A percentile compares a stretch with the other conserved stretches of the same genome.
phyloP scores from a whole-genome alignment of 2,113 vertebrate genomes.

The Halichoerus grypus region DNA sequence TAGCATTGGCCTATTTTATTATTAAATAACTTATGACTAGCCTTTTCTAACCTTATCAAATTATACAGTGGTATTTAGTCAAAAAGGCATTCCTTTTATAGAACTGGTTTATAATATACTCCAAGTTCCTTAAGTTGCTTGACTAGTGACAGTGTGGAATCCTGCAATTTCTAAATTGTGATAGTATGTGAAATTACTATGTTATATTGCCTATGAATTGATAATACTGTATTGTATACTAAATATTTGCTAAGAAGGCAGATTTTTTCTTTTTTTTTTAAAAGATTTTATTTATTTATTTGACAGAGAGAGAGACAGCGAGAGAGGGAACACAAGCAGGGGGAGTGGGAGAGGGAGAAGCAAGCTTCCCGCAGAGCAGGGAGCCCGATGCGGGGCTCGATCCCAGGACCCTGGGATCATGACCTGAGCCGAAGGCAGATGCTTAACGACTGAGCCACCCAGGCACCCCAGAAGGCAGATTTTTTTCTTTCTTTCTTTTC shows the following conservation, averaged over 20 bases:
- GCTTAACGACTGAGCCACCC: no score
- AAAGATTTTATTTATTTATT: no score
- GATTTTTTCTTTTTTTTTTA: neutral
- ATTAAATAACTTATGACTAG: slow-evolving; percentile 29
- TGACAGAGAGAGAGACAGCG: no score
- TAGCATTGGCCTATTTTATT: slow-evolving; percentile 22
- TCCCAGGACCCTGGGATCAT: no score
- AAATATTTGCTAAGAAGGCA: neutral
- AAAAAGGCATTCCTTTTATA: neutral
- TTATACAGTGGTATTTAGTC: neutral
- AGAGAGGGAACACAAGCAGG: no score
- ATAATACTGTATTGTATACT: neutral
- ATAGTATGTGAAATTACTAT: neutral
- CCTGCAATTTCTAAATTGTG: neutral
- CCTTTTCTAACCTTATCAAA: slow-evolving; percentile 20
- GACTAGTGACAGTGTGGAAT: neutral
- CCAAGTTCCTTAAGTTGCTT: neutral
- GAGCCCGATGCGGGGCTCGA: no score
- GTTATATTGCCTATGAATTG: neutral
- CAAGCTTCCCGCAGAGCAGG: no score
- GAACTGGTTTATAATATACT: neutral
- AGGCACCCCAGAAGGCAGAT: neutral
- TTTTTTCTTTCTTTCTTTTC: neutral
- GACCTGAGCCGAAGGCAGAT: no score
- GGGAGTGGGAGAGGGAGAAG: no score